A percentile compares a stretch with the other conserved stretches of the same genome.
Evolutionary conservation across 2,888 invertebrate genomes (phyloP).

Genomic region (Galerucella pusilla): DNA sequence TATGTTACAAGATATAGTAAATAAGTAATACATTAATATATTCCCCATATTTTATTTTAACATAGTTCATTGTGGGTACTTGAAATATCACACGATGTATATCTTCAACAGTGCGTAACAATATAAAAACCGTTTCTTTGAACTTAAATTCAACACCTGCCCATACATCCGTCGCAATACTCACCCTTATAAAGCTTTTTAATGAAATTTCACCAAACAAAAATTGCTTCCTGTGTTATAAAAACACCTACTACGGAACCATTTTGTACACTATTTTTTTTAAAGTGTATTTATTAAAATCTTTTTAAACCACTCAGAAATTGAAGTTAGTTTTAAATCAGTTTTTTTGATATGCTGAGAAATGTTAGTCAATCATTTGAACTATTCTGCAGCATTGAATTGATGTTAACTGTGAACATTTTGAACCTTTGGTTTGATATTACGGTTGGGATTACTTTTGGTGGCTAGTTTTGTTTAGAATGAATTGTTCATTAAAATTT

Average conservation of each 20-base stretch:
- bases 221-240: slow-evolving; percentile 17
- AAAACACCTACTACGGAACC: background rate
- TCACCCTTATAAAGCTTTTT: slow-evolving; percentile 23
- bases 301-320: no score
- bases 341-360: background rate
- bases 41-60: background rate
- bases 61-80: background rate
- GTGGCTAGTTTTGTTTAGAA: no score
- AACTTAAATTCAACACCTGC: slow-evolving; percentile 28
- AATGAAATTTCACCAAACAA: slow-evolving; percentile 19
- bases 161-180: slow-evolving; percentile 23
- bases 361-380: no score
- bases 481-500: no score
- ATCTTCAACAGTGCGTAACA: slow-evolving; percentile 18
- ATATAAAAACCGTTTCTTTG: slow-evolving; percentile 29
- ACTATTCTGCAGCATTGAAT: no score
- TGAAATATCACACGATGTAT: background rate
- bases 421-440: no score
- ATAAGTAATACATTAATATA: background rate
- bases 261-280: background rate
- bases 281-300: no score
- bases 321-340: no score
- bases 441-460: no score
- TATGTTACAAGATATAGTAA: no score
- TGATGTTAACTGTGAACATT: no score